These are phyloP conservation scores for Phoeniculus purpureus DNA, from an alignment of 2,797 vertebrate genomes.

Conservation along the genomic window DNA sequence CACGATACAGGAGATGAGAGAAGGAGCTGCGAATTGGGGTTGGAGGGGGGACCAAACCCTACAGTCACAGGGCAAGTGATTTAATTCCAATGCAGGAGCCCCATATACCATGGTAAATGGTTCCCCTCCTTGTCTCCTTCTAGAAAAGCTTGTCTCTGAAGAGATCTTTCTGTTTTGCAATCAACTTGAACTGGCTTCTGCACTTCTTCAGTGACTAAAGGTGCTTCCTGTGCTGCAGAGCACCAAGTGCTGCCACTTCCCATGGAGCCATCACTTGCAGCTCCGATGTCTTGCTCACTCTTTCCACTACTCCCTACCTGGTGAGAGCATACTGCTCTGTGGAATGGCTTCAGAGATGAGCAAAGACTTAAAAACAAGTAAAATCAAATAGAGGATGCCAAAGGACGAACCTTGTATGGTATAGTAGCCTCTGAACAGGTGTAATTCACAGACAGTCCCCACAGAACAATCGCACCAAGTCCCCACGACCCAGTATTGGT, in stretches of 20 bases:
- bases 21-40: background rate
- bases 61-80: rapidly evolving
- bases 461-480: background rate
- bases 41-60: background rate
- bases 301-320: background rate
- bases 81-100: background rate
- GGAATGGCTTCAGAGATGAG: background rate
- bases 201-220: background rate
- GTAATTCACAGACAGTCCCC: background rate
- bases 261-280: background rate
- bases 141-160: background rate
- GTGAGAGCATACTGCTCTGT: background rate
- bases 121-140: background rate
- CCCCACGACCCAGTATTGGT: background rate
- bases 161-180: background rate
- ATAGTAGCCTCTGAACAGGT: background rate
- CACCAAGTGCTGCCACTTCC: background rate
- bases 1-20: background rate
- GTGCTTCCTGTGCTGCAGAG: background rate
- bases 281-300: background rate
- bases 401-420: background rate
- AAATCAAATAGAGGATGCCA: background rate
- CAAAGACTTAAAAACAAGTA: background rate
- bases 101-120: background rate
- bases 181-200: background rate